Evolutionary conservation across 2,113 vertebrate genomes (phyloP).

Genomic region (Leptodactylus fuscus): DNA sequence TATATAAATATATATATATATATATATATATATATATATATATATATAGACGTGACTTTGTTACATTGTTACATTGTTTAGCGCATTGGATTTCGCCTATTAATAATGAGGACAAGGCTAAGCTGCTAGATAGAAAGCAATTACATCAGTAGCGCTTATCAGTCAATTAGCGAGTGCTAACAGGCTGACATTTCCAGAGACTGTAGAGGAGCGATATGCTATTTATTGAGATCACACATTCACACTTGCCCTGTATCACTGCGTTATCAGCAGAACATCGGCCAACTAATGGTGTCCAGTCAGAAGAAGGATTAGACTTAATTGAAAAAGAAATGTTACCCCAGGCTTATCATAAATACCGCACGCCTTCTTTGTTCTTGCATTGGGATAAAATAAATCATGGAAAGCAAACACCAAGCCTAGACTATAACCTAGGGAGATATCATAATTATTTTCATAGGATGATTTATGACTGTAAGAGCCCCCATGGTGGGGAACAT

Average conservation of each 20-base stretch:
- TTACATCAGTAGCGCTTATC: constrained; percentile 29
- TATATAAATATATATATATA: too few species aligned
- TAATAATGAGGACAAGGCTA: neutral
- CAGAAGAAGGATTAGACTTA: constrained; percentile 23
- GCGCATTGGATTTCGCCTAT: neutral
- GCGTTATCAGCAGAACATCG: constrained; percentile 1
- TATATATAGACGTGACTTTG: too few species aligned
- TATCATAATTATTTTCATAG: constrained; percentile 7
- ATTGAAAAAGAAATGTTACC: constrained; percentile 35
- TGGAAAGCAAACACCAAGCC: neutral
- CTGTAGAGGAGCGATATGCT: neutral
- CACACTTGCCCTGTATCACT: constrained; percentile 12
- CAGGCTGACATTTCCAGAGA: neutral
- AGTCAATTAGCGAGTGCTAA: constrained; percentile 32
- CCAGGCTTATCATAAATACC: neutral
- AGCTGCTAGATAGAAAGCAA: neutral
- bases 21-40: too few species aligned
- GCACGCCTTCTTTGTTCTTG: neutral
- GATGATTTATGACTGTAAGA: too few species aligned
- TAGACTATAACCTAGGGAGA: neutral
- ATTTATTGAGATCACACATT: constrained; percentile 33
- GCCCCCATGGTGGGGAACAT: too few species aligned
- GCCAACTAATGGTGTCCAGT: neutral
- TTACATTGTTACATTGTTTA: neutral
- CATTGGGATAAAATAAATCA: neutral